Conservation (phyloP, 2,888 invertebrate genomes). For the Scaptomyza flava region DNA sequence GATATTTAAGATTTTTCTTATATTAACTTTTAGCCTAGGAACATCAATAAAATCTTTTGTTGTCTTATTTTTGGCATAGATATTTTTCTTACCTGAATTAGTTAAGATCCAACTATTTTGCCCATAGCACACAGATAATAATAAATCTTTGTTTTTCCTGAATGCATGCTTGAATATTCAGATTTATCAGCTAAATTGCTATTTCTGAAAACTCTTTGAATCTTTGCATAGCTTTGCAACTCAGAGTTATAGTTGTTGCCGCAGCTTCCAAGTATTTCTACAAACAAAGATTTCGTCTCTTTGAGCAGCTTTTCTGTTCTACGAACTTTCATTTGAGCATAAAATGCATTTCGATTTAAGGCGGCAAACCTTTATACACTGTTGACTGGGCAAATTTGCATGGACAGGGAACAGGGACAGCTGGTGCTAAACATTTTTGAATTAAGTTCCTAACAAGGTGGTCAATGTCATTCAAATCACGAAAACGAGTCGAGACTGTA, state of each 20-base stretch:
- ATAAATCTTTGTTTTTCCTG: too few relatives aligned
- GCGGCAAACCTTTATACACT: conserved; percentile 5
- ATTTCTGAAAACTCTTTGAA: not conserved
- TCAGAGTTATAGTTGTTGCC: not conserved
- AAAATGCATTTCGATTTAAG: conserved; percentile 53
- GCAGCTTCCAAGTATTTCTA: conserved; percentile 22
- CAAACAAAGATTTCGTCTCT: not conserved
- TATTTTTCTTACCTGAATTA: too few relatives aligned
- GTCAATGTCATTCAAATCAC: conserved; percentile 33
- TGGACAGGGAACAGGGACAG: conserved; percentile 4
- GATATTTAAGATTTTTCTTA: too few relatives aligned
- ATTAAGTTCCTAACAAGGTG: conserved; percentile 47
- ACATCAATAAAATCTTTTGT: too few relatives aligned
- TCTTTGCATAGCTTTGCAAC: not conserved
- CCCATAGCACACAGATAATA: too few relatives aligned
- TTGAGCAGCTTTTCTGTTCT: conserved; percentile 11
- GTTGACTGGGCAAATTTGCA: conserved; percentile 29
- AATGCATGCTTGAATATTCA: not conserved
- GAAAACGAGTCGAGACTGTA: conserved; percentile 41
- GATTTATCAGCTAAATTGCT: not conserved
- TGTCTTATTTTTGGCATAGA: too few relatives aligned
- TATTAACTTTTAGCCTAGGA: too few relatives aligned
- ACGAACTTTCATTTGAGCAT: conserved; percentile 35
- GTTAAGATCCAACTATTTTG: too few relatives aligned
- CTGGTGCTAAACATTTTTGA: conserved; percentile 40